Evolutionary conservation across 2,113 vertebrate genomes (phyloP).

Genomic region (Strix aluco): DNA sequence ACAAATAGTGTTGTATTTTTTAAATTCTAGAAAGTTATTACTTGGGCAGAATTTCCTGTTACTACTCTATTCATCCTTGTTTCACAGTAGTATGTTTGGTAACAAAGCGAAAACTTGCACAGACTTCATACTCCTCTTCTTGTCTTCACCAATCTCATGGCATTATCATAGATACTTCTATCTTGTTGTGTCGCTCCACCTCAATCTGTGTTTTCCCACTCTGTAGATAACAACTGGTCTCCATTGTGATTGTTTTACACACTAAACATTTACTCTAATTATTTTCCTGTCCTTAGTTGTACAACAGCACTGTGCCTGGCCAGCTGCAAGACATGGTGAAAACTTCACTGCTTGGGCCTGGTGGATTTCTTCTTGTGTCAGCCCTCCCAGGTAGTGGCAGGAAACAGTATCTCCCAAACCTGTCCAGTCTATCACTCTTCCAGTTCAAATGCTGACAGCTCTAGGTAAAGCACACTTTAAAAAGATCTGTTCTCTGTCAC

Average conservation of each 20-base stretch:
- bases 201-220: not conserved
- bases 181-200: not conserved
- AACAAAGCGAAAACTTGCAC: not conserved
- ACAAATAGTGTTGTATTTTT: not conserved
- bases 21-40: not conserved
- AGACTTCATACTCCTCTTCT: not conserved
- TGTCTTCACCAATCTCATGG: fast-evolving
- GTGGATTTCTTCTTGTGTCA: not conserved
- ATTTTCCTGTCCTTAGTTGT: not conserved
- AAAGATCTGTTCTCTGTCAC: conserved; percentile 61
- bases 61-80: not conserved
- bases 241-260: not conserved
- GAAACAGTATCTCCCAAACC: conserved; percentile 3
- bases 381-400: conserved; percentile 9
- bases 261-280: not conserved
- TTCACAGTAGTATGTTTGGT: not conserved
- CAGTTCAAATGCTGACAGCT: conserved; percentile 37
- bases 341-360: not conserved
- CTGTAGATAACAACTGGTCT: not conserved
- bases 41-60: not conserved
- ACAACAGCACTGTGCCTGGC: not conserved
- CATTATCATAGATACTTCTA: not conserved
- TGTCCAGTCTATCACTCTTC: conserved; percentile 61
- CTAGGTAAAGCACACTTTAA: conserved; percentile 10
- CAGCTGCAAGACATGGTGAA: not conserved